Evolutionary conservation across 1,140 invertebrate species (phyloP).

Genomic region (Drosophila prosaltans): DNA sequence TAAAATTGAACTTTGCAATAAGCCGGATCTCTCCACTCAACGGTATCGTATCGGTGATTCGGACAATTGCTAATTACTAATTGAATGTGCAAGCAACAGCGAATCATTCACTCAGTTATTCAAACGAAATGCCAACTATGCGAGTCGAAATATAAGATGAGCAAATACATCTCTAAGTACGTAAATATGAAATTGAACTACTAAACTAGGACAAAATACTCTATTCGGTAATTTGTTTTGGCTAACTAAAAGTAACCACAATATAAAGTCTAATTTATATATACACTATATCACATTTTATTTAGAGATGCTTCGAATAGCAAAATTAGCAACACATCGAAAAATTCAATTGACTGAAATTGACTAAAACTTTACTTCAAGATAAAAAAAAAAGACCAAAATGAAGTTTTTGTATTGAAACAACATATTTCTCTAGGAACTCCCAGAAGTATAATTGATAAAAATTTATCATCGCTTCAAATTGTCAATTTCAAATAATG

Average conservation of each 20-base stretch:
- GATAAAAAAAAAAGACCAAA: no score
- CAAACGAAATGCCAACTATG: conserved; percentile 73
- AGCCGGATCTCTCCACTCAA: conserved; percentile 62
- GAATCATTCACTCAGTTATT: conserved; percentile 74
- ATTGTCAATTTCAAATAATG: no score
- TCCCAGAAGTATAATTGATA: no score
- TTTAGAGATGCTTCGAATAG: no score
- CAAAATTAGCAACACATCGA: no score
- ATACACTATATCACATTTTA: no score
- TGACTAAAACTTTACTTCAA: no score
- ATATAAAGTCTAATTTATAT: no score
- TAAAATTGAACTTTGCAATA: conserved; percentile 58
- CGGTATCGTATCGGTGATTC: not conserved
- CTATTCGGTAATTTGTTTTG: not conserved
- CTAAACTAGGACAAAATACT: not conserved
- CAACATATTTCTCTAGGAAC: no score
- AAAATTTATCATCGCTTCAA: no score
- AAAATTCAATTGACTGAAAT: no score
- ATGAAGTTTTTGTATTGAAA: no score
- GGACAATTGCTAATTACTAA: conserved; percentile 52
- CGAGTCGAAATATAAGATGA: conserved; percentile 59
- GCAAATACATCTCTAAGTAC: not conserved
- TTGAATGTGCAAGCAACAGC: conserved; percentile 67
- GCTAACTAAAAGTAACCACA: not conserved
- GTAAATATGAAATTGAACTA: not conserved